Evolutionary conservation across 2,113 vertebrate genomes (phyloP).

Genomic region (Gracilinanus agilis): DNA sequence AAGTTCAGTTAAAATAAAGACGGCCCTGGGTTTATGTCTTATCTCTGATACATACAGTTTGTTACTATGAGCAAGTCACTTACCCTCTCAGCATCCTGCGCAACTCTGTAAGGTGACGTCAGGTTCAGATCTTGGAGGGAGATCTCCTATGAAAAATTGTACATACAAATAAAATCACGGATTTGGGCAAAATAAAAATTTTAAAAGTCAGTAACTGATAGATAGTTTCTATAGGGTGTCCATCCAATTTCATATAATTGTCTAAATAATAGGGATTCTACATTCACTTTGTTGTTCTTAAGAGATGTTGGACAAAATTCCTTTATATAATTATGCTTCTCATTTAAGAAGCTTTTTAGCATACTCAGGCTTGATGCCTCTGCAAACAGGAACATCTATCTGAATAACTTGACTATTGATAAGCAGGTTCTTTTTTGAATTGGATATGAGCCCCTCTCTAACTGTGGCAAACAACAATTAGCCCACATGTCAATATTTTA

Average conservation of each 20-base stretch:
- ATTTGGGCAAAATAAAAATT: not conserved
- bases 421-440: not conserved
- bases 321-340: not conserved
- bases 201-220: not conserved
- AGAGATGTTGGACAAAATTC: not conserved
- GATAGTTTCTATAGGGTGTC: not conserved
- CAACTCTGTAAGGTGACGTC: not conserved
- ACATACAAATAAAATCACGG: not conserved
- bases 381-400: not conserved
- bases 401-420: not conserved
- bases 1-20: not conserved
- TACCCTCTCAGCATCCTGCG: not conserved
- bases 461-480: not conserved
- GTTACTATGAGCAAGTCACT: not conserved
- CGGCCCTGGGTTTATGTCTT: not conserved
- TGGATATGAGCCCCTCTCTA: not conserved
- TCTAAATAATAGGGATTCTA: not conserved
- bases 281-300: not conserved
- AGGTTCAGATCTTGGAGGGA: not conserved
- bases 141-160: not conserved
- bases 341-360: not conserved
- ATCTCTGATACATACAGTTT: not conserved
- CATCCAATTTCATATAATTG: not conserved
- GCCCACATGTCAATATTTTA: not conserved
- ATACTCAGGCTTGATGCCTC: not conserved